Evolutionary conservation across 2,797 vertebrate species (phyloP).

Genomic region (Spatula versicolor): DNA sequence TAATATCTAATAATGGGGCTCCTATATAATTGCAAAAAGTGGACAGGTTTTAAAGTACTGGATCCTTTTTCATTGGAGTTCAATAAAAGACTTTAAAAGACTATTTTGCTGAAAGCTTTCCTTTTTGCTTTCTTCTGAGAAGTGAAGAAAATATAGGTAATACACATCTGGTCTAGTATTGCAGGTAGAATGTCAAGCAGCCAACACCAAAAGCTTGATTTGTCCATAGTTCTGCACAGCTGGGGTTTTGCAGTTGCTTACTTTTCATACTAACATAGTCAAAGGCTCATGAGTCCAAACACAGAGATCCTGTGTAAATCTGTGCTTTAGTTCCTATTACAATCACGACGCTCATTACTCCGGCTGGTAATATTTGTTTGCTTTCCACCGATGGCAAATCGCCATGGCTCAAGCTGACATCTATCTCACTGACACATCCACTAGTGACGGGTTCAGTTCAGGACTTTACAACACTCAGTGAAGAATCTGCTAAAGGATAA

Average conservation of each 20-base stretch:
- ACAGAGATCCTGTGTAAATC: slow-evolving; percentile 23
- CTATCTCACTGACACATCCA: not conserved
- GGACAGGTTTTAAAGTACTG: not conserved
- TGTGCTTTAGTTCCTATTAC: not conserved
- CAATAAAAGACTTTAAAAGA: not conserved
- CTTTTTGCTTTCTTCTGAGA: not conserved
- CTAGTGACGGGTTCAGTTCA: not conserved
- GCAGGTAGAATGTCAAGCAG: not conserved
- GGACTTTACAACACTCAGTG: not conserved
- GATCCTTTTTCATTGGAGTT: not conserved
- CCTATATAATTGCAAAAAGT: not conserved
- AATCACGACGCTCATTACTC: not conserved
- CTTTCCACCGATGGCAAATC: slow-evolving; percentile 33
- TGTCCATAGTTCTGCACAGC: not conserved
- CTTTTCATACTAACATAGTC: not conserved
- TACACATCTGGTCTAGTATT: not conserved
- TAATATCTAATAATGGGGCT: not conserved
- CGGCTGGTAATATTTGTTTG: slow-evolving; percentile 19
- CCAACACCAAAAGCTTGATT: not conserved
- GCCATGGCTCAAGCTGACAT: not conserved
- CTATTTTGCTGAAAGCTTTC: not conserved
- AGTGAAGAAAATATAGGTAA: not conserved
- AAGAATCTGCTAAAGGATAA: not conserved
- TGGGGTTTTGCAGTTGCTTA: not conserved
- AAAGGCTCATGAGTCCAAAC: not conserved